Evolutionary conservation across 2,797 vertebrate genomes (phyloP).

Genomic region (Eurystomus glaucurus): DNA sequence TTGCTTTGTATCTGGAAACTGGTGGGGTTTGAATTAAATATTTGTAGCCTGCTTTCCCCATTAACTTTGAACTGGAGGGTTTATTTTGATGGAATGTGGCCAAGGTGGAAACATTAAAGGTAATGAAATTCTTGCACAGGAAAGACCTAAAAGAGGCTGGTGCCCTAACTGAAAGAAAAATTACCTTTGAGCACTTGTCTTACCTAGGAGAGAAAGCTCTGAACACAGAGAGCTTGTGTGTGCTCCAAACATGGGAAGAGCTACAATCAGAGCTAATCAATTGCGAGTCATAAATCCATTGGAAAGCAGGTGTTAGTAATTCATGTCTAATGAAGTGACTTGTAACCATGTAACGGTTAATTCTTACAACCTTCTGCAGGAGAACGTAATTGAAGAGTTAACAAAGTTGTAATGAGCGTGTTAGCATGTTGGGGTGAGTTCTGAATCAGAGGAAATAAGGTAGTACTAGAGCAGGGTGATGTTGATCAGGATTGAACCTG

Average conservation of each 20-base stretch:
- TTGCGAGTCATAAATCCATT: constrained; percentile 23
- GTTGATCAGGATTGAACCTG: not conserved
- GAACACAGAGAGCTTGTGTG: not conserved
- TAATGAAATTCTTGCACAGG: not conserved
- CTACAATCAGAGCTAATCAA: constrained; percentile 20
- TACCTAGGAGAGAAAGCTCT: not conserved
- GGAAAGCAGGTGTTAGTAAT: constrained; percentile 57
- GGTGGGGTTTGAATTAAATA: not conserved
- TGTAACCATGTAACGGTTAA: constrained; percentile 61
- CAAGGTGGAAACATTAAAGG: not conserved
- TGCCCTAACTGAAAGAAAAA: not conserved
- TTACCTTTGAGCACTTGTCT: fast-evolving
- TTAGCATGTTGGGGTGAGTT: not conserved
- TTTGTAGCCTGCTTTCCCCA: not conserved
- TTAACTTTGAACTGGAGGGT: not conserved
- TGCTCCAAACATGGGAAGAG: not conserved
- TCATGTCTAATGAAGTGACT: constrained; percentile 36
- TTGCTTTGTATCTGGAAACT: not conserved
- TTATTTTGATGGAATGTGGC: not conserved
- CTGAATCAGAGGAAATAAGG: not conserved
- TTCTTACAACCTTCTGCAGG: constrained; percentile 25
- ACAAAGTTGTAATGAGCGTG: constrained; percentile 33
- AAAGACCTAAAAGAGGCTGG: not conserved
- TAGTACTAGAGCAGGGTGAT: not conserved
- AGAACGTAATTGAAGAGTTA: constrained; percentile 34